Base-by-base conservation (phyloP, 2,888 invertebrate genomes). In the Serrognathus titanus region DNA sequence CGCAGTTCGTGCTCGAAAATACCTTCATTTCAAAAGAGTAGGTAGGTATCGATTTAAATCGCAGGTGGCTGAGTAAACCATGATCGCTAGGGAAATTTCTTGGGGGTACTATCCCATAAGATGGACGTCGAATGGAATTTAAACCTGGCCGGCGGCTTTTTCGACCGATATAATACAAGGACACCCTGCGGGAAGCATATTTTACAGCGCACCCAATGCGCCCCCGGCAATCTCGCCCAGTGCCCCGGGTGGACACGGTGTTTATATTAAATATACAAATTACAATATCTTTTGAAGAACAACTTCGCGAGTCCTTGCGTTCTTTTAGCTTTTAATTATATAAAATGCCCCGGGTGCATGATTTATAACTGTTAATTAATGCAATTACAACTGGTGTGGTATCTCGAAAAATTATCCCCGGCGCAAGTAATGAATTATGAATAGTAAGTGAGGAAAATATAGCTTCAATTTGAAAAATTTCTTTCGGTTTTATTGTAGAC, bases 261-360 rank as follows among this genome's bases (percentile, higher is more conserved):
- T 73, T 71, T 72, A 69, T 74, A 74, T 73, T 74, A 72, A 73
- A 73, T 73, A 68, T 69, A 67, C 68, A 69, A 69, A 68, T 67
- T 69, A 66, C 64, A 66, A 61, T 65, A 57, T 62, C 59, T 63
- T 38, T 52, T 36, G 52, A 52, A 43, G 43, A 43, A 43, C 43
- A 9, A 43, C 43, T 43, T 43, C 12, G 43, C 43, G 6, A 43
- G 43, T 43, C 43, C 43, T 43, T 43, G 43, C 43, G 20, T 43
- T 43, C 43, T 16, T 43, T 16, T 16, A 43, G 20, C 13, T 16
- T 10, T 16, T 43, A 43, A 43, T 43, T 20, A 20, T 43, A 43
- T 43, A 16, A 43, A 43, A 43, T 43, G 43, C 43, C 43, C 43
- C 12, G 8, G 43, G 16, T 9, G 20, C 43, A 13, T 43, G 43